phyloP scores from a whole-genome alignment of 2,888 invertebrate species.

The Drepana falcataria region DNA sequence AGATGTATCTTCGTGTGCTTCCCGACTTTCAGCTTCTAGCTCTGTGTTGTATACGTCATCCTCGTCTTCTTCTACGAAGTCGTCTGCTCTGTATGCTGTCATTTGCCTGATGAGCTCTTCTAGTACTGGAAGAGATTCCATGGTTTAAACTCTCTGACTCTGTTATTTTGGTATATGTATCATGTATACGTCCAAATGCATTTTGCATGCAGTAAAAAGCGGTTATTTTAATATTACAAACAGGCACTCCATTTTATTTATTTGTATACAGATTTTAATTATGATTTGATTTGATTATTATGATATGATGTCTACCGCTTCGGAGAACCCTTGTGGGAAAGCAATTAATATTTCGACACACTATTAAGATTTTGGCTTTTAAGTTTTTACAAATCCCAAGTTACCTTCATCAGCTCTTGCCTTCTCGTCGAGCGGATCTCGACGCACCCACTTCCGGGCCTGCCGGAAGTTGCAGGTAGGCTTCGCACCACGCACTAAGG shows the following conservation, averaged over 20 bases:
- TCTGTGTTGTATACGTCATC: conserved; percentile 59
- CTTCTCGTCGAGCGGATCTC: conserved; percentile 57
- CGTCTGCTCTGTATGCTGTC: conserved; percentile 73
- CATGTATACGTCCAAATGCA: no score
- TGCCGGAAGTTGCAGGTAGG: conserved; percentile 90
- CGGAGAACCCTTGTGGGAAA: no score
- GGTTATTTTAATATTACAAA: no score
- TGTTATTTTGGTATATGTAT: no score
- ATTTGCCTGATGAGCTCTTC: conserved; percentile 85
- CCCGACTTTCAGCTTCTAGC: conserved; percentile 27
- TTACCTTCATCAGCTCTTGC: conserved; percentile 77
- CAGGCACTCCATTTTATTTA: no score
- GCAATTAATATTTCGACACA: no score
- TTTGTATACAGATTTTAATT: no score
- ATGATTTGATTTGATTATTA: no score
- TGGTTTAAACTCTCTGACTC: no score
- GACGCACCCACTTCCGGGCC: conserved; percentile 78
- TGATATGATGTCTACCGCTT: no score
- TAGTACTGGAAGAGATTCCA: conserved; percentile 69
- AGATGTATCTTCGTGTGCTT: conserved; percentile 20
- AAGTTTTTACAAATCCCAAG: neutral
- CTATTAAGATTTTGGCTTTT: no score
- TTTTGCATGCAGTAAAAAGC: no score
- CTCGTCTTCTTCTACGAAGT: conserved; percentile 69
- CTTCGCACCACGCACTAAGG: conserved; percentile 85